Evolutionary conservation across 2,113 vertebrate genomes (phyloP), one percentile per base, ranked within the genome.

Genomic region (Picathartes gymnocephalus): DNA sequence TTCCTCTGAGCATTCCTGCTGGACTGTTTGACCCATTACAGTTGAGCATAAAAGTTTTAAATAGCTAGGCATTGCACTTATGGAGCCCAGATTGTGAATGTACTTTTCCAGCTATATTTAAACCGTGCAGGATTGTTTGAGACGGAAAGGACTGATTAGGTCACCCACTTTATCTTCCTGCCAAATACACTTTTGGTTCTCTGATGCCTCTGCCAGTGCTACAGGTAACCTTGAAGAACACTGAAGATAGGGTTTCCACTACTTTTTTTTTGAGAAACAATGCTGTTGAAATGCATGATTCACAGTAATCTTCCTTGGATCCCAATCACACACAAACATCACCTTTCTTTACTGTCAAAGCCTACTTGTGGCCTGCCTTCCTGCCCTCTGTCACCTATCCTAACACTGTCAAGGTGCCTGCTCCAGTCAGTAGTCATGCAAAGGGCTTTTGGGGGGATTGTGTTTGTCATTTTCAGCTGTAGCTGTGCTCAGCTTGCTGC

Each of bases 41-140:
- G 35, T 8, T 3, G 16, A 65, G n/a, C 71, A 42, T n/a, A 39
- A 42, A 76, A 39, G 33, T 82, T 76, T 87, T 58, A 69, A 89
- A 77, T 53, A 69, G 50, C 50, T 62, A 71, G 61, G 62, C 5
- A 21, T 19, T 54, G 47, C 33, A 5, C 23, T 35, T 35, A 27
- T 28, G 42, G 10, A 50, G 85, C 62, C 85, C 73, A 27, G 53
- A 47, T 72, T 48, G 37, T 27, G 45, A 57, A 50, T 85, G 24
- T 89, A 20, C 94, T 85, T 93, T 95, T 85, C 50, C 35, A 82
- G 70, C 78, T 94, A 9, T 93, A 86, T 88, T 91, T 94, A 87
- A 87, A 64, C 81, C 14, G 25, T 60, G 42, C 22, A 64, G 50
- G 35, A 23, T 37, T 79, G 40, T 72, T 72, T 79, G 73, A 87